Base-by-base conservation (phyloP, 1,140 invertebrate species). In the Ceratoteleas bidentatus region DNA sequence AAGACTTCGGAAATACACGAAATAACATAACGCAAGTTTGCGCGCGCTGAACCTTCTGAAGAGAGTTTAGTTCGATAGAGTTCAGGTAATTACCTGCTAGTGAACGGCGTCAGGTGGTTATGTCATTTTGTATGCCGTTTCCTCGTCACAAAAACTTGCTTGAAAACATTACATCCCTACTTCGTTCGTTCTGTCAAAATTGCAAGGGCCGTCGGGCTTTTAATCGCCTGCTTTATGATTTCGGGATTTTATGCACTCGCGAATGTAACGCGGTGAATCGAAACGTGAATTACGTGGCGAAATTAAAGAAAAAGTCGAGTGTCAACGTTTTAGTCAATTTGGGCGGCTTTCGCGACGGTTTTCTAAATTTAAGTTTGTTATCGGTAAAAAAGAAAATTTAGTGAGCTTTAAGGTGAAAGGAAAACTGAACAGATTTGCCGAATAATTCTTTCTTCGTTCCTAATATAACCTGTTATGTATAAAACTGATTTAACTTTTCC, bases 51-150 rank as follows among this genome's bases (percentile, higher is more conserved):
- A 49, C 73, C 58, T 32, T 73, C 45, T 15, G 36, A 74, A 70
- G 70, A 62, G 43, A 73, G 38, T 74, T 77, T 80, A 80, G 72
- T 77, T 77, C 62, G 61, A 74, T 77, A 60, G 52, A 88, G 84
- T 88, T 87, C 76, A 85, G 87, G 88, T 90, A 88, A 89, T 89
- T 90, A 88, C 87, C 86, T 86, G 78, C 69, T 81, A 79, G 81
- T 84, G 83, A 86, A 84, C 73, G 77, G 83, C 85, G 85, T 87
- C 88, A 89, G 88, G 82, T 89, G 88, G 76, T 84, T 72, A 84
- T 86, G 87, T 86, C 88, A 86, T 78, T 78, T 70, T 58, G 47
- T 76, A 84, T 52, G 74, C 57, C 65, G 68, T 78, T 69, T 70
- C 68, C 57, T 62, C 14, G 57, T 47, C 9, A 36, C 16, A 56